phyloP scores from a whole-genome alignment of 2,797 vertebrate species.

The Ambastaia sidthimunki region DNA sequence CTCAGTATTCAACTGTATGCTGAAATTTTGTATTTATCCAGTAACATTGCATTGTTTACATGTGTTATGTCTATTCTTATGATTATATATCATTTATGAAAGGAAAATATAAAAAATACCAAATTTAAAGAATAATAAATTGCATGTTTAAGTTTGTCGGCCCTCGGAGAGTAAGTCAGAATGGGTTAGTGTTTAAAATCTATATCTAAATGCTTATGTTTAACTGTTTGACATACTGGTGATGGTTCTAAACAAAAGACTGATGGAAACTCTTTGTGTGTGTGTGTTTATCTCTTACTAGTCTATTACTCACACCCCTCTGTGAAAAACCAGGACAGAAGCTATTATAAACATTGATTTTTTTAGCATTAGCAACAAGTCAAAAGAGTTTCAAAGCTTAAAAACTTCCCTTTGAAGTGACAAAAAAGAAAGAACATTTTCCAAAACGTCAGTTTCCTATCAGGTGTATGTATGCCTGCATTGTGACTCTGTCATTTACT shows the following conservation, averaged over 20 bases:
- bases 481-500: neutral
- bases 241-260: conserved; percentile 37
- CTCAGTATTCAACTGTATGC: neutral
- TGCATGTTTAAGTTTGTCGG: neutral
- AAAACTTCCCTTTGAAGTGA: conserved; percentile 43
- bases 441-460: conserved; percentile 6
- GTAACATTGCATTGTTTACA: conserved; percentile 9
- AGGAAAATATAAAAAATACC: neutral
- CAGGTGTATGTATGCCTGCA: conserved; percentile 8
- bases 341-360: conserved; percentile 30
- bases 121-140: neutral
- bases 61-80: conserved; percentile 6
- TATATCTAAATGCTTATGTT: conserved; percentile 32
- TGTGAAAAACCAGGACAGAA: conserved; percentile 11
- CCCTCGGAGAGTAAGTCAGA: neutral
- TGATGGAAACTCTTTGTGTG: conserved; percentile 20
- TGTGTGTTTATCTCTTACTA: conserved; percentile 6
- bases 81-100: conserved; percentile 8
- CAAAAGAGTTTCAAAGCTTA: neutral
- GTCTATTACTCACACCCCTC: conserved; percentile 12
- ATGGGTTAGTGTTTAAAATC: conserved; percentile 34
- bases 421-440: conserved; percentile 12
- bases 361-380: neutral
- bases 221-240: conserved; percentile 30
- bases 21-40: conserved; percentile 15